phyloP scores from a whole-genome alignment of 2,888 invertebrate genomes.

The Agonum fuliginosum region DNA sequence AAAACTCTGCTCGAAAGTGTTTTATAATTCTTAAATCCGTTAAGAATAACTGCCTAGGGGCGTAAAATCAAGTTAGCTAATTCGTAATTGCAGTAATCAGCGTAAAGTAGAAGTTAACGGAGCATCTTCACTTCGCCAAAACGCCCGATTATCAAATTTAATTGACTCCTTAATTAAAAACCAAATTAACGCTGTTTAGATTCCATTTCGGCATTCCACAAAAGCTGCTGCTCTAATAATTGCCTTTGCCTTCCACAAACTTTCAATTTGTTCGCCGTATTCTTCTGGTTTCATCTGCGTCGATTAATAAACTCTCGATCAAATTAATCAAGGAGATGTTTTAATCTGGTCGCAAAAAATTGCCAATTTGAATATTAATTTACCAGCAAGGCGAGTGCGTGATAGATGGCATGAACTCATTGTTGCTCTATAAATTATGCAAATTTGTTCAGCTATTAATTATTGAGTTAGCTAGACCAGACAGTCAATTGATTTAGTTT shows the following conservation, averaged over 20 bases:
- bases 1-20: no score
- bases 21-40: neutral
- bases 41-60: constrained; percentile 11
- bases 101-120: neutral
- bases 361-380: neutral
- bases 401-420: no score
- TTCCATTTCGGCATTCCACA: neutral
- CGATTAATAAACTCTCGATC: neutral
- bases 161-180: constrained; percentile 38
- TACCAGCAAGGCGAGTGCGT: no score
- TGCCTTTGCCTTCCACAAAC: neutral
- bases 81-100: constrained; percentile 8
- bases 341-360: neutral
- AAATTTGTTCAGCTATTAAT: no score
- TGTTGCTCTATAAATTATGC: no score
- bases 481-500: no score
- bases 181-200: constrained; percentile 13
- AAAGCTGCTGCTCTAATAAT: neutral
- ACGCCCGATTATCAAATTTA: constrained; percentile 29
- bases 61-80: constrained; percentile 27
- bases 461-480: no score
- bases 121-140: constrained; percentile 1
- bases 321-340: neutral
- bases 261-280: neutral
- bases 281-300: neutral